phyloP scores from a whole-genome alignment of 2,888 invertebrate species.

The Ectemnius cavifrons region DNA sequence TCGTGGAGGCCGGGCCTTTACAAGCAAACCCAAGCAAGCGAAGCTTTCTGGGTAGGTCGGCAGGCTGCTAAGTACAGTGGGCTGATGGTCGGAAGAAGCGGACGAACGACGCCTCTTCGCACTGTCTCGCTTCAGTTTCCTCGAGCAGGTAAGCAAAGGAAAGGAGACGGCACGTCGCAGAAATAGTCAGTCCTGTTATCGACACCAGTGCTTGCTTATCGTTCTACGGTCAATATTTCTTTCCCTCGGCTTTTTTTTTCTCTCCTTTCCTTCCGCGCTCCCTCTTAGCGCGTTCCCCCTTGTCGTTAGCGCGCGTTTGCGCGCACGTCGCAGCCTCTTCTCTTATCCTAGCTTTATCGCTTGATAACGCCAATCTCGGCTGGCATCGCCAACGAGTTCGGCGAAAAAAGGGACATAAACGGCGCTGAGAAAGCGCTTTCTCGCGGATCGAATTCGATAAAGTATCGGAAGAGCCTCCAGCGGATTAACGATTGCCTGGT shows the following conservation, averaged over 20 bases:
- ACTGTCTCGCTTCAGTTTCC: conserved; percentile 1
- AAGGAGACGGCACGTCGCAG: conserved; percentile 31
- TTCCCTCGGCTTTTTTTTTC: conserved; percentile 35
- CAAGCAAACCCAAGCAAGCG: too few relatives aligned
- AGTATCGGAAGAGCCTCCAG: too few relatives aligned
- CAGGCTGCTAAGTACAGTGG: too few relatives aligned
- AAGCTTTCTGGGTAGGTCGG: too few relatives aligned
- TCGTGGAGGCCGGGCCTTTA: too few relatives aligned
- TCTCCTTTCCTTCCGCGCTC: conserved; percentile 27
- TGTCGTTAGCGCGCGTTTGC: conserved; percentile 49
- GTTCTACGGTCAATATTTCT: conserved; percentile 62
- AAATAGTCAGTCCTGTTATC: conserved; percentile 59
- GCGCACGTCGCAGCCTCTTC: conserved; percentile 31
- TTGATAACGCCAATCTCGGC: conserved; percentile 53
- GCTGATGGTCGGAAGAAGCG: too few relatives aligned
- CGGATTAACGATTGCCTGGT: too few relatives aligned
- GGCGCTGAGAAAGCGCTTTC: conserved; percentile 13
- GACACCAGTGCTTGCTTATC: conserved; percentile 57
- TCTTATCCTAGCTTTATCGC: conserved; percentile 54
- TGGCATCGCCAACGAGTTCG: conserved; percentile 35
- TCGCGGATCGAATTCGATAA: conserved; percentile 1
- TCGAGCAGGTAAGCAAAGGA: conserved; percentile 33
- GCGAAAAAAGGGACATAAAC: conserved; percentile 24
- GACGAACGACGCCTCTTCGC: too few relatives aligned
- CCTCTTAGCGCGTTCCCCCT: conserved; percentile 29